phyloP scores from a whole-genome alignment of 2,797 vertebrate genomes.

The Limnodromus scolopaceus region DNA sequence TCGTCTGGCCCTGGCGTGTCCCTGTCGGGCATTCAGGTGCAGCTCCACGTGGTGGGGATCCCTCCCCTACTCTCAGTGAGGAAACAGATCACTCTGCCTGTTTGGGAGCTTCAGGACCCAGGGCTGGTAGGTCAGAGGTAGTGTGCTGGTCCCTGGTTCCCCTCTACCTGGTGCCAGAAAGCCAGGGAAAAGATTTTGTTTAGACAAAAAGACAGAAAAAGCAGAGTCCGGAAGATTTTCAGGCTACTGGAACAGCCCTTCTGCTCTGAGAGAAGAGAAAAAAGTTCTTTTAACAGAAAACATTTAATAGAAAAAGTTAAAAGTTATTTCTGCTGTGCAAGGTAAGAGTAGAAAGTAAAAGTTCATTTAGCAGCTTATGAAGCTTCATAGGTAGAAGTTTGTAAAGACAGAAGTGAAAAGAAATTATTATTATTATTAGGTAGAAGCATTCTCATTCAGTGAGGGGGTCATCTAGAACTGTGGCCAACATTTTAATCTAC shows the following conservation, averaged over 20 bases:
- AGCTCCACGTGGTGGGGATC: rapidly evolving
- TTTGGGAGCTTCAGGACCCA: not conserved
- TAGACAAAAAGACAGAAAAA: not conserved
- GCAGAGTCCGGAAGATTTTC: not conserved
- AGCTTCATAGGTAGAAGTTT: not conserved
- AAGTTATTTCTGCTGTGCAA: not conserved
- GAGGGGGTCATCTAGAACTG: not conserved
- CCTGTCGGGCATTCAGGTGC: too few species aligned
- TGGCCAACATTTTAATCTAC: not conserved
- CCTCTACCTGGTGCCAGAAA: not conserved
- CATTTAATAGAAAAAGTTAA: not conserved
- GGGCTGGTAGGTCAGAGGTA: not conserved
- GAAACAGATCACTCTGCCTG: rapidly evolving
- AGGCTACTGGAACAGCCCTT: not conserved
- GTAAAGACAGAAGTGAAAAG: not conserved
- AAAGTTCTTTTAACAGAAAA: not conserved
- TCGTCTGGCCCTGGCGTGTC: rapidly evolving
- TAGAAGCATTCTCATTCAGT: not conserved
- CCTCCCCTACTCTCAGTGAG: not conserved
- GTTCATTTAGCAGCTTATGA: not conserved
- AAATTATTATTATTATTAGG: not conserved
- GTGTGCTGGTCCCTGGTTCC: not conserved
- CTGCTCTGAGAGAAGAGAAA: not conserved
- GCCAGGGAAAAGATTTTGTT: not conserved
- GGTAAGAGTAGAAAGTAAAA: not conserved